Evolutionary conservation across 2,888 invertebrate genomes (phyloP), one percentile per base, ranked within the genome.

Genomic region (Eilema sororculum): DNA sequence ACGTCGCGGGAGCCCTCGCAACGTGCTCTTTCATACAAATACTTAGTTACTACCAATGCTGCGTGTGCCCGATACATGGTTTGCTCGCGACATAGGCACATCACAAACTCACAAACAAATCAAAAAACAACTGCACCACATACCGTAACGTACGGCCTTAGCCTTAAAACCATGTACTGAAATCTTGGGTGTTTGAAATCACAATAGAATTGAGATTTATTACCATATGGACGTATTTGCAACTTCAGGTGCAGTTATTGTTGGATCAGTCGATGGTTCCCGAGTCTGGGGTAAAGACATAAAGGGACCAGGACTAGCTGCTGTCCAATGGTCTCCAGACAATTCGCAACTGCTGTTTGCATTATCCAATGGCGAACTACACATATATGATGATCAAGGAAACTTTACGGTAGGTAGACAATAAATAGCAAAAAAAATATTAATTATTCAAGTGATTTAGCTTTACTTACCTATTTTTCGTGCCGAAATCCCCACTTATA

Each of bases 251-350:
- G 98, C 98, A 70, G 98, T 99, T 3, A 99, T 99, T 84, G 98
- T 98, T 68, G 99, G 99, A 0, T 99, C 99, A 12, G 99, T 99
- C 0, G 99, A 99, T 93, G 99, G 99, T 0, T 99, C 99, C 86
- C 96, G 99, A 75, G 98, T 99, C 52, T 99, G 99, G 99, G 99
- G 99, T 5, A 99, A 99, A 91, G 99, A 99, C 87, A 95, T 99
- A 28, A 99, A 99, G 91, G 97, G 97, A 22, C 96, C 97, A 0
- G 97, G 97, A 28, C 92, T 99, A 25, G 96, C 97, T 30, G 97
- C 97, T 22, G 99, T 99, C 0, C 99, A 99, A 92, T 99, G 99
- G 99, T 99, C 99, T 16, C 99, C 99, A 0, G 99, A 99, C 90
- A 98, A 98, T 67, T 97, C 98, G 76, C 95, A 98, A 61, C 94